Conservation (phyloP, 2,888 invertebrate species). For the Metellina segmentata region DNA sequence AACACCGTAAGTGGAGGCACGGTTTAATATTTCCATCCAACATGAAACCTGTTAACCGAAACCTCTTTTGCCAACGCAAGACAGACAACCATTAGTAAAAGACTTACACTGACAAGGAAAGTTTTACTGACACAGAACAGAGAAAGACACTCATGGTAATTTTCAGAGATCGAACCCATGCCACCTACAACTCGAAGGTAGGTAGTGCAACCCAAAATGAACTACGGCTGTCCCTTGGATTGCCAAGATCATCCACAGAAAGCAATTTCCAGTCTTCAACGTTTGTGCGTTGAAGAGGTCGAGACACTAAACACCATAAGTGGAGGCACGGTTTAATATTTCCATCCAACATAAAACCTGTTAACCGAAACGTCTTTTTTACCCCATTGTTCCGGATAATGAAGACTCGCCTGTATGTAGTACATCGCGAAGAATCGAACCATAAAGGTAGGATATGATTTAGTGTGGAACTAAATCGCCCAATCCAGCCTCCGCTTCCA, state of each 20-base stretch:
- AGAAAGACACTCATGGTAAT: no score
- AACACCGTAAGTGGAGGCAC: neutral
- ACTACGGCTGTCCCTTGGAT: no score
- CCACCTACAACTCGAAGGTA: no score
- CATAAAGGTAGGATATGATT: neutral
- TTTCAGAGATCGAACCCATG: no score
- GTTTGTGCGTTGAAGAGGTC: neutral
- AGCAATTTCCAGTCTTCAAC: neutral
- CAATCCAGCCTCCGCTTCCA: constrained; percentile 1
- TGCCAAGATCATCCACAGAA: no score
- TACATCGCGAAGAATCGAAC: neutral
- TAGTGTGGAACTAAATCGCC: constrained; percentile 13
- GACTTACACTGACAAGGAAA: no score
- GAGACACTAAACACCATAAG: neutral
- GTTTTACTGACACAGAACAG: no score
- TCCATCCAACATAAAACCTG: neutral
- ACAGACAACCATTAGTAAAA: no score
- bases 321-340: neutral
- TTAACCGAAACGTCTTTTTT: neutral
- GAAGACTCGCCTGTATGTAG: neutral
- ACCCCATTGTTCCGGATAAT: neutral
- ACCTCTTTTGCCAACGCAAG: neutral
- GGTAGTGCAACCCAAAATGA: no score
- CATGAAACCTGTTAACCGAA: neutral
- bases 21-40: neutral